These are phyloP conservation scores for Stegana nigrithorax DNA, from an alignment of 2,888 invertebrate genomes.

Conservation along the genomic window DNA sequence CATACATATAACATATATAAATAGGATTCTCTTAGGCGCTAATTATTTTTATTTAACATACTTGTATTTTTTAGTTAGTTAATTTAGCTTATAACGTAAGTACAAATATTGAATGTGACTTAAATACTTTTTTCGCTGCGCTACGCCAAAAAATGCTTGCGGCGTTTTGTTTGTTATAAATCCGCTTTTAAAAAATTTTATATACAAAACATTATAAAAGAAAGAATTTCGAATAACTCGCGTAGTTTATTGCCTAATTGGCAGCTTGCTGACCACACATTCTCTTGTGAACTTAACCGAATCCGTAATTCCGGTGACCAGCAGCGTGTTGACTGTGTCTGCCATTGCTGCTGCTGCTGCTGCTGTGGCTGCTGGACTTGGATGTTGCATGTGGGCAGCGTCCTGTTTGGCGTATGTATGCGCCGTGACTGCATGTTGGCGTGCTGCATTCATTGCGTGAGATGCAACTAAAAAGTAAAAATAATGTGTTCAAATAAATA, in stretches of 20 bases:
- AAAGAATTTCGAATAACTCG: neutral
- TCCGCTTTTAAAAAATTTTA: no score
- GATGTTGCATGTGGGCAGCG: conserved; percentile 60
- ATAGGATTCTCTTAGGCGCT: conserved; percentile 2
- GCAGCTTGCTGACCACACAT: no score
- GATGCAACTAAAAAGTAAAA: conserved; percentile 54
- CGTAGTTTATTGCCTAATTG: conserved; percentile 8
- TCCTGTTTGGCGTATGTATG: conserved; percentile 55
- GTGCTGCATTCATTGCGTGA: conserved; percentile 54
- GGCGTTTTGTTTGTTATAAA: neutral
- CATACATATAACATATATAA: neutral
- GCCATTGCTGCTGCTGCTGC: conserved; percentile 21
- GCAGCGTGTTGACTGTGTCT: conserved; percentile 28
- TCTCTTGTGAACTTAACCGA: conserved; percentile 48
- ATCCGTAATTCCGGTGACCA: conserved; percentile 41
- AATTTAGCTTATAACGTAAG: conserved; percentile 39
- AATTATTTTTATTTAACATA: neutral
- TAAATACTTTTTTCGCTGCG: conserved; percentile 51
- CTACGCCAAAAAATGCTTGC: no score
- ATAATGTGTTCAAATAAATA: neutral
- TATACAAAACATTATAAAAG: neutral
- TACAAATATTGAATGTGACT: conserved; percentile 52
- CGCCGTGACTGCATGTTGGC: conserved; percentile 63
- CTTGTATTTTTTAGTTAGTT: no score
- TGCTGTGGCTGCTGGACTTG: conserved; percentile 20